Evolutionary conservation across 2,888 invertebrate species (phyloP).

Genomic region (Sturmia bella): DNA sequence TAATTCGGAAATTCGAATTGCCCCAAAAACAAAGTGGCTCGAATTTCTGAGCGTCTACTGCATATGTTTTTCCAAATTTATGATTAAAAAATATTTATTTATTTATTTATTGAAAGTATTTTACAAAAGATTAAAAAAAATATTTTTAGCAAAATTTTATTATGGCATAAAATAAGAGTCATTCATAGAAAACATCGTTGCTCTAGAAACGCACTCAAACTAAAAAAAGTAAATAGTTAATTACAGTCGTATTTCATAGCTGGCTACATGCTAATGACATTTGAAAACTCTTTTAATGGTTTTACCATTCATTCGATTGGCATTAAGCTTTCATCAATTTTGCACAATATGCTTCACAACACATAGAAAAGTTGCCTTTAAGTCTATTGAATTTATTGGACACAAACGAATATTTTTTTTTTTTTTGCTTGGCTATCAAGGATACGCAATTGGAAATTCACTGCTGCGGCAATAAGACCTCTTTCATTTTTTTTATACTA

Average conservation of each 20-base stretch:
- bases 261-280: slow-evolving; percentile 61
- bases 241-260: slow-evolving; percentile 38
- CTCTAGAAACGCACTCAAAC: too few species aligned
- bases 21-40: too few species aligned
- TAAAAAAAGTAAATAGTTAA: neutral
- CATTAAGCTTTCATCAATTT: slow-evolving; percentile 66
- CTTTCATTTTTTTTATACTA: neutral
- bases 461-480: slow-evolving; percentile 12
- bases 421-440: slow-evolving; percentile 10
- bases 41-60: too few species aligned
- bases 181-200: too few species aligned
- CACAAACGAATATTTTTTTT: slow-evolving; percentile 38
- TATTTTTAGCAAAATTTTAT: neutral
- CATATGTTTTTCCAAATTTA: too few species aligned
- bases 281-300: slow-evolving; percentile 54
- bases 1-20: too few species aligned
- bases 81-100: too few species aligned
- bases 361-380: neutral
- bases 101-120: too few species aligned
- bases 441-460: slow-evolving; percentile 56
- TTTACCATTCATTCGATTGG: slow-evolving; percentile 43
- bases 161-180: too few species aligned
- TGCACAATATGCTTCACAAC: slow-evolving; percentile 24
- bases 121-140: too few species aligned
- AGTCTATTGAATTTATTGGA: slow-evolving; percentile 24